Evolutionary conservation across 2,113 vertebrate genomes (phyloP).

Genomic region (Sterna hirundo): DNA sequence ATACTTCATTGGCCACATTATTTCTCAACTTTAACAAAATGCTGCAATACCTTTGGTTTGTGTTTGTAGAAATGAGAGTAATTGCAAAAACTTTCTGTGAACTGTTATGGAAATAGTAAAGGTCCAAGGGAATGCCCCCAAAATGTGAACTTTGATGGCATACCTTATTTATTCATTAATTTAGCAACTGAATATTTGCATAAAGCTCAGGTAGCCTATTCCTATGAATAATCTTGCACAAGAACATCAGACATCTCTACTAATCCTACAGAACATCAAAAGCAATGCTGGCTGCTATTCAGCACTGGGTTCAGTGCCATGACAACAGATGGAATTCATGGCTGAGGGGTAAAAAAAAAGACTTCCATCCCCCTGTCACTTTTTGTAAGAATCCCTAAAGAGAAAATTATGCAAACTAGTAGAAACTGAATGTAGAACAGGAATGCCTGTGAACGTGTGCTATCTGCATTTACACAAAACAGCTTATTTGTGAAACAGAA

Average conservation of each 20-base stretch:
- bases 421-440: slow-evolving; percentile 41
- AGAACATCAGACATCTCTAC: slow-evolving; percentile 55
- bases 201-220: slow-evolving; percentile 48
- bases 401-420: slow-evolving; percentile 55
- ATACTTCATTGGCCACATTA: neutral
- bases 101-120: neutral
- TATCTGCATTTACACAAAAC: slow-evolving; percentile 13
- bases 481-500: slow-evolving; percentile 30
- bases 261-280: slow-evolving; percentile 64
- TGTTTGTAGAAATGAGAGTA: neutral
- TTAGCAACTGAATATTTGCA: slow-evolving; percentile 31
- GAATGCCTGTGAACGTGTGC: neutral
- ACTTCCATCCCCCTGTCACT: slow-evolving; percentile 47
- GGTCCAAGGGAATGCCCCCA: neutral
- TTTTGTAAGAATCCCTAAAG: slow-evolving; percentile 64
- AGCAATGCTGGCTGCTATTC: slow-evolving; percentile 60
- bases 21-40: neutral
- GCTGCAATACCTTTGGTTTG: neutral
- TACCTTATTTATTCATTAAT: slow-evolving; percentile 28
- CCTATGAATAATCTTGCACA: slow-evolving; percentile 50
- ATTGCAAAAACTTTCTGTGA: neutral
- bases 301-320: slow-evolving; percentile 59
- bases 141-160: slow-evolving; percentile 9
- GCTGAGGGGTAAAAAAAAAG: slow-evolving; percentile 51
- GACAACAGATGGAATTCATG: slow-evolving; percentile 70